Evolutionary conservation across 2,797 vertebrate genomes (phyloP).

Genomic region (Ctenochaetus hawaiiensis): DNA sequence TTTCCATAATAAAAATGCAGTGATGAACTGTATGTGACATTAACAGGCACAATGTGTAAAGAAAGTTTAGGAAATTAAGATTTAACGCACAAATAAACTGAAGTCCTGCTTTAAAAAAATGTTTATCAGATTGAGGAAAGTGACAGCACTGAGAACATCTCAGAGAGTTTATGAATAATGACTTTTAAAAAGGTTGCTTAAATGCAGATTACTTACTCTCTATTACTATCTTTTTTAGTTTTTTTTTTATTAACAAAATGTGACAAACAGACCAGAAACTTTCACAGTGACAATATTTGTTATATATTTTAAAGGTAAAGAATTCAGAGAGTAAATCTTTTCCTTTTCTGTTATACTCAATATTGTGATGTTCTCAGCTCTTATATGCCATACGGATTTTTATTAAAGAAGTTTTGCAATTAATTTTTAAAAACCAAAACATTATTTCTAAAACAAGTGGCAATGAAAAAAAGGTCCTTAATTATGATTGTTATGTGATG

Average conservation of each 20-base stretch:
- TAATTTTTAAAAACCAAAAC: neutral
- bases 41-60: constrained; percentile 58
- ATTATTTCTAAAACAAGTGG: neutral
- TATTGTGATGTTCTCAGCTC: neutral
- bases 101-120: constrained; percentile 14
- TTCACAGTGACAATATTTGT: neutral
- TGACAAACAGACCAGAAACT: constrained; percentile 1
- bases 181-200: neutral
- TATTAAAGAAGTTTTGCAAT: neutral
- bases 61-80: constrained; percentile 2
- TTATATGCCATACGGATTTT: neutral
- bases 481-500: neutral
- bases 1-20: constrained; percentile 4
- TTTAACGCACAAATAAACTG: constrained; percentile 23
- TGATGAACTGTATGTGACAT: constrained; percentile 23
- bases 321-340: neutral
- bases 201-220: neutral
- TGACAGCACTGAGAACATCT: constrained; percentile 21
- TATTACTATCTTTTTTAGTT: neutral
- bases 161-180: neutral
- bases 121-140: constrained; percentile 7
- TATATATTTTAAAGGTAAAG: constrained; percentile 10
- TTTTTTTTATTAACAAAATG: neutral
- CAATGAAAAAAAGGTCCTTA: constrained; percentile 8
- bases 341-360: neutral